Evolutionary conservation across 1,140 invertebrate genomes (phyloP), one percentile per base, ranked within the genome.

Genomic region (Panulirus ornatus): DNA sequence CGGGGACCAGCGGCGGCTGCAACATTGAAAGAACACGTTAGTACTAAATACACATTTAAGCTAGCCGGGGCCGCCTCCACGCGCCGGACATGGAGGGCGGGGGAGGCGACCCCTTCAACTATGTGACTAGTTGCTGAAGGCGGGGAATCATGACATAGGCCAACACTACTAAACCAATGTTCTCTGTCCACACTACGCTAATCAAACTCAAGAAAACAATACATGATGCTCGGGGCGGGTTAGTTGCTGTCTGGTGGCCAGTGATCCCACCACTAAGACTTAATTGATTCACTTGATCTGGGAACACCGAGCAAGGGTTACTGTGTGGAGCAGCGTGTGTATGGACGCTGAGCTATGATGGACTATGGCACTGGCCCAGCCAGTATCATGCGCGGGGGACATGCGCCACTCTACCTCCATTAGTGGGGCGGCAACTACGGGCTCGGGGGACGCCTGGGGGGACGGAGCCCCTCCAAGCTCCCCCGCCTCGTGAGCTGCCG

Each of bases 1-100:
- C 94, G n/a, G 94, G 94, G 79, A 93, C 94, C 83, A 95, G 92
- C 58, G 95, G 95, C 71, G 94, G 93, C 38, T 92, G 84, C 92
- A 94, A 93, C 71, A 90, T 82, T 75, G 91, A 92, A 73, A 81
- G 73, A 85, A 85, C 27, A 66, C 19, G 70, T 92, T 90, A 90
- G 81, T 84, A 27, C 30, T 51, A 34, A 51, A 44, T 70, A 88
- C 42, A 44, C 58, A n/a, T 34, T 42, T 30, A 47, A 36, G 40
- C 16, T 30, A 30, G 42, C 58, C 76, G 63, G 66, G 86, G 40
- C 78, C 40, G 58, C 44, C 30, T 47, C 86, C 86, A 63, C 40
- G 34, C 30, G 70, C 81, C 82, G 40, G 88, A 81, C 70, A 66
- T 58, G 66, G 78, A 42, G 38, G 78, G 78, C 30, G 40, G 84